Base-by-base conservation (phyloP, 2,113 vertebrate genomes). In the Tangachromis dhanisi region DNA sequence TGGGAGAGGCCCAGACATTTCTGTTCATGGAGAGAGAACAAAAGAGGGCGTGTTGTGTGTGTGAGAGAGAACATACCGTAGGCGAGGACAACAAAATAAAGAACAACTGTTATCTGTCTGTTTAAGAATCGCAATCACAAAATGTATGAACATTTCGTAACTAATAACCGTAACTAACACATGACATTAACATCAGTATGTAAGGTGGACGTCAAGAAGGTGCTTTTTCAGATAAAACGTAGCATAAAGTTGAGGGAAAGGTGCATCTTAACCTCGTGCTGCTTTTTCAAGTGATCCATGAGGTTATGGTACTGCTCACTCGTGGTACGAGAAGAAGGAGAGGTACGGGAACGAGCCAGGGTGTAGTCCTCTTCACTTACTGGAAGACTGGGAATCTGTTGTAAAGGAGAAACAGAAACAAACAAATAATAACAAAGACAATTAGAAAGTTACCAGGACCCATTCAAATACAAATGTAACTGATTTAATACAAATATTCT, bases 311-410 rank as follows among this genome's bases (percentile, higher is more conserved):
- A 99, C 93, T 97, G 97, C 71, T 97, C 94, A 38, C 95, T 94
- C 0, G 95, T 93, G 86, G 97, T 97, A 55, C 97, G 95, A n/a
- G 97, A 96, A 29, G 96, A 61, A 3, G 92, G 95, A 1, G 96
- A 96, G n/a, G 96, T 94, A 0, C 97, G 96, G 0, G 96, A 95
- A 84, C 95, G 97, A 85, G 94, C 88, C 19, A 99, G 94, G 3
- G 93, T 86, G n/a, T 97, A 99, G 45, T 98, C 97, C 0, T 97
- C 97, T 84, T 98, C 97, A 83, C 96, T 96, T 76, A 97, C 86
- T 0, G 98, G 98, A 38, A 95, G 90, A 0, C 90, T 93, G 1
- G 98, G 98, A 42, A 99, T 97, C 98, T 99, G 88, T 12, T 19
- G 54, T 47, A 47, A 51, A 40, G 13, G 19, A 79, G 3, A 57